A percentile compares a stretch with the other conserved stretches of the same genome.
Evolutionary conservation across 1,140 invertebrate species (phyloP).

Genomic region (Pollicipes pollicipes): DNA sequence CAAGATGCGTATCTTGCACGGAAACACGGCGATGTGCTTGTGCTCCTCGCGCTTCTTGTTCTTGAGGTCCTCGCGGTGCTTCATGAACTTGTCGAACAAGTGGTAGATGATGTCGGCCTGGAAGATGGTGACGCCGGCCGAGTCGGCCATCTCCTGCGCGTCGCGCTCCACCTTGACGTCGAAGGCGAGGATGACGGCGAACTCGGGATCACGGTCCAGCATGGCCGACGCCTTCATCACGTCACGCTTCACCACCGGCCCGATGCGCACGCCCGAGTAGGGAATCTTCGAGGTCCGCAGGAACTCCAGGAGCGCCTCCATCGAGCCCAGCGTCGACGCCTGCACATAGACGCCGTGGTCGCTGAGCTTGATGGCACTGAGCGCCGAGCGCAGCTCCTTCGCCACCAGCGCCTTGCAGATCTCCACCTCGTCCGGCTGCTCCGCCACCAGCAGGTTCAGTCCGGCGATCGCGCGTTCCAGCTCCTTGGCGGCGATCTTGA

Average conservation of each 20-base stretch:
- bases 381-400: slow-evolving; percentile 48
- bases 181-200: slow-evolving; percentile 93
- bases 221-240: slow-evolving; percentile 99
- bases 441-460: slow-evolving; percentile 58
- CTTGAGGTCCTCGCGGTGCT: slow-evolving; percentile 84
- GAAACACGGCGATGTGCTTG: slow-evolving; percentile 93
- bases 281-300: slow-evolving; percentile 89
- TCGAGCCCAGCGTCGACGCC: slow-evolving; percentile 90
- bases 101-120: slow-evolving; percentile 99
- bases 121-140: slow-evolving; percentile 68
- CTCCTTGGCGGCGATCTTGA: slow-evolving; percentile 95
- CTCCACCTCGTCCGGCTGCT: slow-evolving; percentile 86
- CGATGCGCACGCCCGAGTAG: slow-evolving; percentile 76
- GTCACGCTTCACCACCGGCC: slow-evolving; percentile 97
- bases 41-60: slow-evolving; percentile 83
- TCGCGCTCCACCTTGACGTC: slow-evolving; percentile 97
- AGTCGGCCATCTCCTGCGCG: slow-evolving; percentile 91
- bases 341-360: slow-evolving; percentile 93
- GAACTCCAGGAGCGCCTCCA: slow-evolving; percentile 94
- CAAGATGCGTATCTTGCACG: slow-evolving; percentile 75
- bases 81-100: slow-evolving; percentile 92
- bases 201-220: slow-evolving; percentile 95
- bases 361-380: slow-evolving; percentile 11
- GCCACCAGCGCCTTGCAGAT: slow-evolving; percentile 62
- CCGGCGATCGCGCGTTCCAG: slow-evolving; percentile 93